These are phyloP conservation scores for Unio delphinus DNA, from an alignment of 2,888 invertebrate genomes.

Conservation along the genomic window DNA sequence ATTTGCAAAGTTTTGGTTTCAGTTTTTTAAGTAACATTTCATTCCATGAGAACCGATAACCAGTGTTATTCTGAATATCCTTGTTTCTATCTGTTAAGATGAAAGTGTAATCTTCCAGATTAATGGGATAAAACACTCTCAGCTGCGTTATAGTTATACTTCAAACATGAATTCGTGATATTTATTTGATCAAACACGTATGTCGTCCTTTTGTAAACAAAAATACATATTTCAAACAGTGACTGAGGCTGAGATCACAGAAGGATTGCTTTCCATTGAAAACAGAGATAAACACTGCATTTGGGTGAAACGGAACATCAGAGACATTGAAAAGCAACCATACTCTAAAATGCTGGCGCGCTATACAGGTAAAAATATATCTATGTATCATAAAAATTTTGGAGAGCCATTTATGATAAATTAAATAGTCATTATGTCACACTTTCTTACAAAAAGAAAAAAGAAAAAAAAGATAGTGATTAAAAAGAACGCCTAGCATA, in stretches of 20 bases:
- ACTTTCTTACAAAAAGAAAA: no score
- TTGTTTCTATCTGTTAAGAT: no score
- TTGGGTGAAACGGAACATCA: conserved; percentile 53
- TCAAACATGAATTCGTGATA: neutral
- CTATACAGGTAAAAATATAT: conserved; percentile 35
- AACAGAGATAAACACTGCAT: conserved; percentile 38
- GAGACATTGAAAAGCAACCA: conserved; percentile 41
- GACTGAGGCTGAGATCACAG: conserved; percentile 44
- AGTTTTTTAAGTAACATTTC: no score
- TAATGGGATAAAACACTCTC: no score
- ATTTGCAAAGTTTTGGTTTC: no score
- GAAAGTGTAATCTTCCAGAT: no score
- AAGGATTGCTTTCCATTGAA: conserved; percentile 29
- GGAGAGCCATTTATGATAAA: neutral
- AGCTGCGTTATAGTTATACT: neutral
- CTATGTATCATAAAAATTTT: neutral
- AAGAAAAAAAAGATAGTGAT: no score
- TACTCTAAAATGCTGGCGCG: conserved; percentile 31
- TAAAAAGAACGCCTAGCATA: no score
- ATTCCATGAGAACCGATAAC: no score
- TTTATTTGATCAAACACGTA: no score
- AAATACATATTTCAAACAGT: conserved; percentile 19
- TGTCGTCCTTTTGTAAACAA: no score
- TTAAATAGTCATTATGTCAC: neutral
- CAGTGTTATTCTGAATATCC: no score